These are phyloP conservation scores for Tenebrosternarchus preto DNA, from an alignment of 2,113 vertebrate species.

Conservation along the genomic window DNA sequence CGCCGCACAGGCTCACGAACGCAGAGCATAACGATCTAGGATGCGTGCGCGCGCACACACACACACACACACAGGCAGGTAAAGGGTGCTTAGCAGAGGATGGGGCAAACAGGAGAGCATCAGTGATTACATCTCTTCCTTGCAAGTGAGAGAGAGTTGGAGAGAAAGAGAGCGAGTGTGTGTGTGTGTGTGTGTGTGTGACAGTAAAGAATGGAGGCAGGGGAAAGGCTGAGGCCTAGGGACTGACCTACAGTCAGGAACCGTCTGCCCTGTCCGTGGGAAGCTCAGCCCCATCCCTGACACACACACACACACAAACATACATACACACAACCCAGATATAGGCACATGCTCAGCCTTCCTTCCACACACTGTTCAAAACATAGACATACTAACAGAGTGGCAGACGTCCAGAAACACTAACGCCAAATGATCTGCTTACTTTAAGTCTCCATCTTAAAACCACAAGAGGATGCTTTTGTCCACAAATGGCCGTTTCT, in stretches of 20 bases:
- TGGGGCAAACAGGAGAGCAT: slow-evolving; percentile 13
- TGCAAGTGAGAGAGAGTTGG: neutral
- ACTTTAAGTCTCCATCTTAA: too few species aligned
- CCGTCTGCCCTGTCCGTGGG: slow-evolving; percentile 41
- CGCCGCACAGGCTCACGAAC: neutral
- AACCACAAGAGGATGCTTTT: too few species aligned
- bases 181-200: neutral
- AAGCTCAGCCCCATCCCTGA: neutral
- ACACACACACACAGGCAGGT: slow-evolving; percentile 30
- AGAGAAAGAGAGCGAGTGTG: neutral
- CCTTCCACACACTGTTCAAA: neutral
- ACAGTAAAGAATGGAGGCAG: slow-evolving; percentile 44
- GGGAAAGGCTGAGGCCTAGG: slow-evolving; percentile 32
- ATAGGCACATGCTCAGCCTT: neutral
- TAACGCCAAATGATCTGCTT: too few species aligned
- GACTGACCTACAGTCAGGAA: slow-evolving; percentile 44
- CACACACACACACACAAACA: neutral
- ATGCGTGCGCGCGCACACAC: too few species aligned
- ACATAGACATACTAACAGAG: neutral
- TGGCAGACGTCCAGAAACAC: neutral
- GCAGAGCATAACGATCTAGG: too few species aligned
- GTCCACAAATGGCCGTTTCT: too few species aligned
- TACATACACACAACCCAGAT: slow-evolving; percentile 4
- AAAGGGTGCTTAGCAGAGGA: neutral
- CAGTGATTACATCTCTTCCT: slow-evolving; percentile 27